Evolutionary conservation across 2,888 invertebrate species (phyloP), one percentile per base, ranked within the genome.

Genomic region (Stegophylla sp.): DNA sequence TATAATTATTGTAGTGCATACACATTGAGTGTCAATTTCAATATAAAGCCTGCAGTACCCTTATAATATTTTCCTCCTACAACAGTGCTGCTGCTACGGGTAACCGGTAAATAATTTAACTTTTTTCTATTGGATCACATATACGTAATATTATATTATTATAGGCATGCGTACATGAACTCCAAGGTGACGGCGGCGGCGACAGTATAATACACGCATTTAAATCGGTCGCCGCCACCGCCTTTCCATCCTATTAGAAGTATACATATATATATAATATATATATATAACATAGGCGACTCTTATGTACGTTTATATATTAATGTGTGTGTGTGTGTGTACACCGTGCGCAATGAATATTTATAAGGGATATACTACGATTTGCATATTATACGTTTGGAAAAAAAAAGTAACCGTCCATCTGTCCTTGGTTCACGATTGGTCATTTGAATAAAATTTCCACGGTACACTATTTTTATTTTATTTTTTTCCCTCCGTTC

Each of bases 401-500:
- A 51, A 74, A 45, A 26, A 74, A 64, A 66, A 76, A 76, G 28
- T 23, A 48, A 69, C 71, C 79, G 79, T 77, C 77, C 79, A 26
- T 71, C 71, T 71, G 79, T 79, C 79, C 79, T 79, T 79, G 79
- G 71, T 43, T n/a, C n/a, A 28, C 79, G 79, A 61, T 79, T 79
- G 79, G 79, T 79, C 69, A 71, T 79, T 79, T 79, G 79, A 79
- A 79, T 79, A 79, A 71, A 79, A 79, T 79, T 79, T 79, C 79
- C 79, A 79, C 69, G 3, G 69, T 48, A 71, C 71, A 61, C 61
- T 41, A 9, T 41, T 63, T 51, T 59, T 28, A 34, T 66, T 56
- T 66, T 59, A 9, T 51, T 67, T 59, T 17, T 69, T 71, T 12
- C 41, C 13, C 43, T 10, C 34, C 59, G 43, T 67, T 67, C 56